phyloP scores from a whole-genome alignment of 2,113 vertebrate genomes.

The Prochilodus magdalenae region DNA sequence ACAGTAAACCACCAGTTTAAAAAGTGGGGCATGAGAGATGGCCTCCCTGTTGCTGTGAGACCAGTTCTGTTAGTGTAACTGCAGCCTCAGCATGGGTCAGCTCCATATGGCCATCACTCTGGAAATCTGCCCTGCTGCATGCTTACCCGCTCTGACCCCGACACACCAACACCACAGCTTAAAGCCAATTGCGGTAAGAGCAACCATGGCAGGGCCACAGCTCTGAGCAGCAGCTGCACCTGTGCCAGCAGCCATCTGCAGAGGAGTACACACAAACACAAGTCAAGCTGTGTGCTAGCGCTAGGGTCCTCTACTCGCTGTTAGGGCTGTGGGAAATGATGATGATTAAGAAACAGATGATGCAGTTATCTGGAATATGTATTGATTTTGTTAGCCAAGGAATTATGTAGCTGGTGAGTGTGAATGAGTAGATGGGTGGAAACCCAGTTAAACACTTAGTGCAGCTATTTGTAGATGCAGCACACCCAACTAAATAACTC shows the following conservation, averaged over 20 bases:
- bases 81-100: neutral
- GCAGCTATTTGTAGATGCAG: neutral
- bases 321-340: neutral
- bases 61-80: neutral
- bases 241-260: constrained; percentile 24
- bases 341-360: neutral
- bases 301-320: neutral
- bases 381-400: neutral
- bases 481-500: no score
- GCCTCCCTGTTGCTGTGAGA: neutral
- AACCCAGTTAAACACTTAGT: neutral
- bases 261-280: neutral
- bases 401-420: neutral
- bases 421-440: neutral
- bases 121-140: constrained; percentile 31
- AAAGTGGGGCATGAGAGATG: neutral
- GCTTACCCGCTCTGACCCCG: neutral
- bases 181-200: constrained; percentile 50
- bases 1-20: neutral
- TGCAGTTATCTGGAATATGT: neutral
- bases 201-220: neutral
- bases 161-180: neutral
- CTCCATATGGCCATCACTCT: constrained; percentile 35
- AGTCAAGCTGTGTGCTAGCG: neutral
- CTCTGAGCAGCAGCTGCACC: constrained; percentile 11